Evolutionary conservation across 2,888 invertebrate genomes (phyloP), one percentile per base, ranked within the genome.

Genomic region (Eurytoma adleriae): DNA sequence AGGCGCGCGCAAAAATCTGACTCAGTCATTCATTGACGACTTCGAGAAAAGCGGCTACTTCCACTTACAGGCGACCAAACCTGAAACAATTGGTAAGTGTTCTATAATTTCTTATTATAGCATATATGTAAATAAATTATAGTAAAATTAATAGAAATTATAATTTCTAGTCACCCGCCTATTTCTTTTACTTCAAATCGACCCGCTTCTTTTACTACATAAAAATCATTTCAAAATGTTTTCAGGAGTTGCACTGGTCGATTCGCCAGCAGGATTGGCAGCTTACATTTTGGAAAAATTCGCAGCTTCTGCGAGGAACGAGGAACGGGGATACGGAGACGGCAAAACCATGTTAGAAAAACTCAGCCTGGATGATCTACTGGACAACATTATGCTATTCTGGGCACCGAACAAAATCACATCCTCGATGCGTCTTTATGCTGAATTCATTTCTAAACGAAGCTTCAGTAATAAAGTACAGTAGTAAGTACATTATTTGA

Each of bases 211-310:
- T n/a, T n/a, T n/a, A n/a, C n/a, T n/a, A n/a, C n/a, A n/a, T n/a
- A n/a, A n/a, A n/a, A n/a, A n/a, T n/a, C n/a, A n/a, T n/a, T n/a
- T n/a, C 24, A 24, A 24, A 24, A 24, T 24, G 2, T 24, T 91
- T 76, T 69, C 81, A 95, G 96, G 96, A 20, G 92, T 93, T 1
- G 95, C 92, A 0, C 89, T 97, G 52, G 91, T 93, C 20, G 95
- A 96, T 84, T 95, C 96, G 0, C 98, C 98, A 0, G 93, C 95
- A 0, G 98, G 97, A 0, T 90, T 98, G 79, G 97, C 97, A 0
- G 96, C 96, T 0, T 98, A 98, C 86, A 95, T 98, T 73, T 90
- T 98, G 14, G 98, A 98, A 86, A 98, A 98, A 89, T 97, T 97
- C 91, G 94, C 95, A 14, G 93, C 94, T 0, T 95, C 96, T 95